A percentile compares a stretch with the other conserved stretches of the same genome.
phyloP scores from a whole-genome alignment of 37 sponge, comb jelly and placozoan genomes.

The Cladorhizidae sp. region DNA sequence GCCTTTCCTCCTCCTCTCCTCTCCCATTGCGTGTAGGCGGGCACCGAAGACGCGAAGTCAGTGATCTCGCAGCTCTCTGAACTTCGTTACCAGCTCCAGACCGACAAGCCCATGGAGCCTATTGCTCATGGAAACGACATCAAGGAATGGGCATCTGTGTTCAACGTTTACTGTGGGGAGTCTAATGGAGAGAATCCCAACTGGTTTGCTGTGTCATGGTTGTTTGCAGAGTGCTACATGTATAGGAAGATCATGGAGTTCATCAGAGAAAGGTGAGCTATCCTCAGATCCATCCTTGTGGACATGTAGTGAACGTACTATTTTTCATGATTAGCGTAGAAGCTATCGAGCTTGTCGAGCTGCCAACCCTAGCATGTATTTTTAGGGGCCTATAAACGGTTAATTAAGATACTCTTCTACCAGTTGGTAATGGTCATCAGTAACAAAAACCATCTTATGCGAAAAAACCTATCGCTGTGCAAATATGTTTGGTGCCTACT shows the following conservation, averaged over 20 bases:
- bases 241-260: constrained; percentile 83
- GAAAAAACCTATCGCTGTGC: too few species aligned
- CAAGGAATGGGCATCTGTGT: constrained; percentile 70
- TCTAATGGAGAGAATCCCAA: constrained; percentile 49
- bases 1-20: background rate
- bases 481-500: too few species aligned
- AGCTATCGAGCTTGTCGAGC: too few species aligned
- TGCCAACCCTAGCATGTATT: too few species aligned
- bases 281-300: background rate
- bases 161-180: constrained; percentile 29
- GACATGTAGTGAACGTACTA: too few species aligned
- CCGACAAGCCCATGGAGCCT: constrained; percentile 75
- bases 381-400: too few species aligned
- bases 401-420: too few species aligned
- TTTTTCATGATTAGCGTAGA: too few species aligned
- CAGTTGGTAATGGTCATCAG: too few species aligned
- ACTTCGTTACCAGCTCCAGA: constrained; percentile 87
- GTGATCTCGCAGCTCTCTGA: constrained; percentile 74
- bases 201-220: constrained; percentile 95
- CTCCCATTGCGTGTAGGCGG: constrained; percentile 25
- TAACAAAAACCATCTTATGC: too few species aligned
- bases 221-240: constrained; percentile 97
- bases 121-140: constrained; percentile 64
- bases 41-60: constrained; percentile 70
- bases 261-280: constrained; percentile 45